phyloP scores from a whole-genome alignment of 2,888 invertebrate species.

The Acanthosoma haemorrhoidale region DNA sequence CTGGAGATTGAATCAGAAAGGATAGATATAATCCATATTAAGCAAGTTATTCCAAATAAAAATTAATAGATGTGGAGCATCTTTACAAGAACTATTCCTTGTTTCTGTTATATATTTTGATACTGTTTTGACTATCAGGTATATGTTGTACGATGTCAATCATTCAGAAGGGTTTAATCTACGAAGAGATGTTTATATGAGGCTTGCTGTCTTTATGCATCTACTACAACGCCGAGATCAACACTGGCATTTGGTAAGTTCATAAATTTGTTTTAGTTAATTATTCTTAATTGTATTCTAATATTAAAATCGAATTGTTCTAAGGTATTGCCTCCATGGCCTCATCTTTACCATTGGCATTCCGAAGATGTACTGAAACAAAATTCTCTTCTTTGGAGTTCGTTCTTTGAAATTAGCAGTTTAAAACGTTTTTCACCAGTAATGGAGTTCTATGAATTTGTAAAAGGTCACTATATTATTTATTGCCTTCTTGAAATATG shows the following conservation, averaged over 20 bases:
- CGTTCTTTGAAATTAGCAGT: slow-evolving; percentile 78
- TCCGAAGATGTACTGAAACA: slow-evolving; percentile 53
- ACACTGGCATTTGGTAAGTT: slow-evolving; percentile 46
- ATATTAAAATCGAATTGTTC: not conserved
- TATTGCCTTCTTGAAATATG: not conserved
- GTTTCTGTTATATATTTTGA: too few species aligned
- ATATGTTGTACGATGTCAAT: slow-evolving; percentile 89
- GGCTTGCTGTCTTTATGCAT: slow-evolving; percentile 77
- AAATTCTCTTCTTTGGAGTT: slow-evolving; percentile 66
- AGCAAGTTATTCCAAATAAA: too few species aligned
- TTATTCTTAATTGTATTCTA: not conserved
- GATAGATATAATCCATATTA: too few species aligned
- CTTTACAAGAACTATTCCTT: too few species aligned
- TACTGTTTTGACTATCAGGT: too few species aligned
- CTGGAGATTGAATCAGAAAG: too few species aligned
- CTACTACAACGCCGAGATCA: slow-evolving; percentile 46
- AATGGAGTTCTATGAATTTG: slow-evolving; percentile 76
- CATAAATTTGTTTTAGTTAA: not conserved
- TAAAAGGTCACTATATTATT: slow-evolving; percentile 52
- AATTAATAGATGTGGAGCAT: too few species aligned
- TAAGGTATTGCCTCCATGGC: slow-evolving; percentile 86
- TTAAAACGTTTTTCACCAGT: slow-evolving; percentile 75
- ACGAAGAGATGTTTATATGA: slow-evolving; percentile 89
- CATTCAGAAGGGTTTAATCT: slow-evolving; percentile 95
- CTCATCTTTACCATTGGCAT: slow-evolving; percentile 84